Evolutionary conservation across 2,888 invertebrate genomes (phyloP).

Genomic region (Stenolophus ochropezus): DNA sequence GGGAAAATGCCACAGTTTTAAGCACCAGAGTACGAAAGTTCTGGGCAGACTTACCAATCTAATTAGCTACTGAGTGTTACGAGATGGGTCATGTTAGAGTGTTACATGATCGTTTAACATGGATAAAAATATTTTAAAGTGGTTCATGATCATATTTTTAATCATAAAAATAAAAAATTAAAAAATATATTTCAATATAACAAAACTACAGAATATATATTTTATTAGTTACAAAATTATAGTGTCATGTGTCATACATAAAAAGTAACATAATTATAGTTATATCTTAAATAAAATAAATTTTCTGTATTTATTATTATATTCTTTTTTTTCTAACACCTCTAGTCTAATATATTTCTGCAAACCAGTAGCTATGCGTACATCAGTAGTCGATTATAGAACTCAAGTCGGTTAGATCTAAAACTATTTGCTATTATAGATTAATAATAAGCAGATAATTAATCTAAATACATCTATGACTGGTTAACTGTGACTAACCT

Average conservation of each 20-base stretch:
- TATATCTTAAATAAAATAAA: no score
- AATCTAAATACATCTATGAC: constrained; percentile 63
- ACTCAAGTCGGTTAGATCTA: constrained; percentile 37
- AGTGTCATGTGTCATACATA: no score
- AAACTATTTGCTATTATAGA: constrained; percentile 60
- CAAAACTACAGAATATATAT: no score
- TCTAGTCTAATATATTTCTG: constrained; percentile 8
- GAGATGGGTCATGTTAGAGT: constrained; percentile 55
- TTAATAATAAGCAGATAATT: constrained; percentile 62
- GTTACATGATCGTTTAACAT: constrained; percentile 49
- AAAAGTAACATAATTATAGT: no score
- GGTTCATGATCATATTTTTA: neutral
- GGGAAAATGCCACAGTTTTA: neutral
- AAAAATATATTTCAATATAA: no score
- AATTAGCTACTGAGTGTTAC: constrained; percentile 63
- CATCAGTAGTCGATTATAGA: constrained; percentile 44
- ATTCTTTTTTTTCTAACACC: neutral
- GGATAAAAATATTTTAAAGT: neutral
- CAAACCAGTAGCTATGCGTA: constrained; percentile 43
- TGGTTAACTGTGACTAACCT: constrained; percentile 61
- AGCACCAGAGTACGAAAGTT: constrained; percentile 23
- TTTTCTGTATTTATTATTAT: neutral
- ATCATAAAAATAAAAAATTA: neutral
- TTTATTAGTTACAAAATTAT: no score
- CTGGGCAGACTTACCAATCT: constrained; percentile 61